Base-by-base conservation (phyloP, 2,113 vertebrate species). In the Glaucomys volans region DNA sequence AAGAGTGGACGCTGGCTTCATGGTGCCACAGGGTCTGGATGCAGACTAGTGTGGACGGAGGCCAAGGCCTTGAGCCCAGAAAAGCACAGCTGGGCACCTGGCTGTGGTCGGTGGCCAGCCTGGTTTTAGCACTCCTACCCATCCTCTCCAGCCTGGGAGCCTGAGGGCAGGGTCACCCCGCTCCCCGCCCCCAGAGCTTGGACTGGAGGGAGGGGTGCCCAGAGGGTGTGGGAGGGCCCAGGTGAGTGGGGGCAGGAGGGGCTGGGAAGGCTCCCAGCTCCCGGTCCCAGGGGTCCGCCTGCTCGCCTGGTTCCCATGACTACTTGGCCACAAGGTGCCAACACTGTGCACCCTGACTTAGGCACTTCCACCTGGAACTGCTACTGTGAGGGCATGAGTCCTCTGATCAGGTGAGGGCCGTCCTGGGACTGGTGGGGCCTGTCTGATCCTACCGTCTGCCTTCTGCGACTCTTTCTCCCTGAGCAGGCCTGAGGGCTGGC, bases 231-330 rank as follows among this genome's bases (percentile, higher is more conserved):
- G 94, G 83, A 47, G n/a, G 24, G 91, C 72, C 57, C 66, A 66
- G 95, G 81, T 90, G 76, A 94, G 90, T 40, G 35, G 50, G 67
- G 72, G 74, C 81, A 84, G 77, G 67, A 85, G 47, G 24, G 69
- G 64, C 59, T 85, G 87, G 96, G 85, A 90, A 96, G 89, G 26
- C 26, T 62, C 59, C 42, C 2, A 4, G 76, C 6, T 26, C 50
- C 9, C 0, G 0, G 32, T 92, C 82, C 72, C 90, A 47, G 54
- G 96, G 87, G 72, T 71, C 87, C 9, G 0, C 69, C 47, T 37
- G 40, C 12, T 3, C 1, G 9, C 85, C 86, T 2, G 59, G 59
- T 79, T 92, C 96, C 90, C 95, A 84, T 57, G 35, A 54, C 57
- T 40, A 30, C 74, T 28, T 1, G 8, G 77, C 88, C 7, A 22